Conservation (phyloP, 2,888 invertebrate genomes). For the Brassicogethes aeneus region DNA sequence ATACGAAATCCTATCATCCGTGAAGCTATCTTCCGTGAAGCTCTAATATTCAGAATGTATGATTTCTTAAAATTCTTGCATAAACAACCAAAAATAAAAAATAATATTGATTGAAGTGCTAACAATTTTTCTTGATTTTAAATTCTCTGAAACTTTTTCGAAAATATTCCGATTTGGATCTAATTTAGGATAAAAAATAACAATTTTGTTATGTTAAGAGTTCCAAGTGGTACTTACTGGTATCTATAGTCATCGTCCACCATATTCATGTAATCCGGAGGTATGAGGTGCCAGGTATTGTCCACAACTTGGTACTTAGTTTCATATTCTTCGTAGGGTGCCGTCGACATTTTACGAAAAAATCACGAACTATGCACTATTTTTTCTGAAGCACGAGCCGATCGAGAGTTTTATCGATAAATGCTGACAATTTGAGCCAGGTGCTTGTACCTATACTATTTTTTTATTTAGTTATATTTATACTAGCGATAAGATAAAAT, state of each 20-base stretch:
- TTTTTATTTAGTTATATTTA: slow-evolving; percentile 22
- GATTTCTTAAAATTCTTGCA: too few relatives aligned
- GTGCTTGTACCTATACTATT: slow-evolving; percentile 27
- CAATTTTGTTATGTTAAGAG: too few relatives aligned
- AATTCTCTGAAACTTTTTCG: too few relatives aligned
- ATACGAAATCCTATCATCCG: too few relatives aligned
- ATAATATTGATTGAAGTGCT: too few relatives aligned
- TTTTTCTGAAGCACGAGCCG: slow-evolving; percentile 9
- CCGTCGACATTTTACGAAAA: not conserved
- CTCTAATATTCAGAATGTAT: too few relatives aligned
- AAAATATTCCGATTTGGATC: too few relatives aligned
- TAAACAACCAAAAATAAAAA: too few relatives aligned
- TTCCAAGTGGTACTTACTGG: slow-evolving; percentile 57
- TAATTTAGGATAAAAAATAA: too few relatives aligned
- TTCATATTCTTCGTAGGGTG: slow-evolving; percentile 37
- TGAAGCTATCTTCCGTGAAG: too few relatives aligned
- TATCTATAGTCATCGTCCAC: slow-evolving; percentile 63
- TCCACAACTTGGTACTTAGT: too few relatives aligned
- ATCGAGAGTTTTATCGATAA: slow-evolving; percentile 18
- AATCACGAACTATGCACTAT: slow-evolving; percentile 7
- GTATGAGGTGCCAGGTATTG: slow-evolving; percentile 59
- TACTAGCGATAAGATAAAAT: slow-evolving; percentile 26
- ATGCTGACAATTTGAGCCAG: slow-evolving; percentile 24
- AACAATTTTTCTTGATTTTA: too few relatives aligned
- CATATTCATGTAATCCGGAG: slow-evolving; percentile 60